Percentiles rank a stretch among this genome's conserved stretches.
Evolutionary conservation across 2,888 invertebrate genomes (phyloP).

Genomic region (Drosophila percnosoma): DNA sequence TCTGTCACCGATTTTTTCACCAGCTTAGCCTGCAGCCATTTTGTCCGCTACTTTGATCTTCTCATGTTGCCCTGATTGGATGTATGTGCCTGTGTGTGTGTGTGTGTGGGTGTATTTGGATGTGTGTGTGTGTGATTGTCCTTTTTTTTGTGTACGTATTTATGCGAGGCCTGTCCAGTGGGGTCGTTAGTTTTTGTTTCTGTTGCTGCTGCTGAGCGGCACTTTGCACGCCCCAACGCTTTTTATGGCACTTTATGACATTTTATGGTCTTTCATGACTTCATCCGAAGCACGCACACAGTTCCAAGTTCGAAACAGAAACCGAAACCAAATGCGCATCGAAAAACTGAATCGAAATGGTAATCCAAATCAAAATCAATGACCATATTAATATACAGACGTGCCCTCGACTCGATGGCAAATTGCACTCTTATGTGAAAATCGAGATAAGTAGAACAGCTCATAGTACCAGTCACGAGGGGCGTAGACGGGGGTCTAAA

Average conservation of each 20-base stretch:
- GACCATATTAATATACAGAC: conserved; percentile 67
- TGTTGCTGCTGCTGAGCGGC: conserved; percentile 34
- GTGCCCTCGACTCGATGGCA: conserved; percentile 49
- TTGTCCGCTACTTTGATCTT: conserved; percentile 64
- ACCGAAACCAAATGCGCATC: conserved; percentile 3
- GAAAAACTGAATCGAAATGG: conserved; percentile 22
- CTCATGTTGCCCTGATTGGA: conserved; percentile 33
- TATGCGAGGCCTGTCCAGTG: conserved; percentile 12
- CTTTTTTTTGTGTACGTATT: conserved; percentile 25
- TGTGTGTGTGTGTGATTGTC: conserved; percentile 25
- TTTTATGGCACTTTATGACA: conserved; percentile 61
- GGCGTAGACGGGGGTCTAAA: background rate
- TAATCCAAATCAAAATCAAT: conserved; percentile 60
- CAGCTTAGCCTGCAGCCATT: conserved; percentile 45
- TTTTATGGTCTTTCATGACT: conserved; percentile 44
- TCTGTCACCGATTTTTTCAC: conserved; percentile 37
- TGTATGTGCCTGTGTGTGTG: conserved; percentile 19
- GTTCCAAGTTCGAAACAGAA: conserved; percentile 9
- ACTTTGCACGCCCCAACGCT: conserved; percentile 67
- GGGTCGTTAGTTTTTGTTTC: conserved; percentile 49
- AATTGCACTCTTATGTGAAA: conserved; percentile 16
- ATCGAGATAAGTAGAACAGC: background rate
- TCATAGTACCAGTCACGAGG: background rate
- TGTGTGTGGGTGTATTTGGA: conserved; percentile 16
- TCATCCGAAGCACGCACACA: conserved; percentile 41